Evolutionary conservation across 2,797 vertebrate species (phyloP).

Genomic region (Sparus aurata): DNA sequence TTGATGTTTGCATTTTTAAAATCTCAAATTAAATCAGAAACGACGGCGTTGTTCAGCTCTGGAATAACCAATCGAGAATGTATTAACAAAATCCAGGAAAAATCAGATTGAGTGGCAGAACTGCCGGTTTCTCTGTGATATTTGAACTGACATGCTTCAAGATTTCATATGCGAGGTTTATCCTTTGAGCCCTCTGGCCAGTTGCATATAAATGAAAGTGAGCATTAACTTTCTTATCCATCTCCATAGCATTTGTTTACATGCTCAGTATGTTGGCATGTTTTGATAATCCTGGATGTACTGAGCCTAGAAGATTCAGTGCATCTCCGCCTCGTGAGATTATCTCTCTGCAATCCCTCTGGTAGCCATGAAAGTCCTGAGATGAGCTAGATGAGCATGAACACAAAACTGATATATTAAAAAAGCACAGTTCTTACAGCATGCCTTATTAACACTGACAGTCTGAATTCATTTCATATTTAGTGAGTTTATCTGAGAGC

Average conservation of each 20-base stretch:
- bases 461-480: background rate
- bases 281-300: constrained; percentile 50
- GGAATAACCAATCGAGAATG: fast-evolving
- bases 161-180: constrained; percentile 1
- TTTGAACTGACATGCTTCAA: background rate
- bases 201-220: constrained; percentile 11
- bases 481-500: constrained; percentile 23
- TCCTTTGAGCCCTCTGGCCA: constrained; percentile 1
- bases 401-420: constrained; percentile 24
- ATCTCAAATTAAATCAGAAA: background rate
- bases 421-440: background rate
- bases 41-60: background rate
- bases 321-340: constrained; percentile 44
- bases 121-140: background rate
- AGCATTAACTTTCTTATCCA: constrained; percentile 38
- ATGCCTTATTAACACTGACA: background rate
- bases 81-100: background rate
- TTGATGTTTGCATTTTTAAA: background rate
- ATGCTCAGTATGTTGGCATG: constrained; percentile 1
- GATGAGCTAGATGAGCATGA: constrained; percentile 16
- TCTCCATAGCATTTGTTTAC: constrained; percentile 47
- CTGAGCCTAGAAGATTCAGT: constrained; percentile 11
- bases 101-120: background rate
- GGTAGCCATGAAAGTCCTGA: constrained; percentile 2
- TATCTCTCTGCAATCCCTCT: constrained; percentile 46